Evolutionary conservation across 2,113 vertebrate genomes (phyloP).

Genomic region (Gnathonemus longibarbis): DNA sequence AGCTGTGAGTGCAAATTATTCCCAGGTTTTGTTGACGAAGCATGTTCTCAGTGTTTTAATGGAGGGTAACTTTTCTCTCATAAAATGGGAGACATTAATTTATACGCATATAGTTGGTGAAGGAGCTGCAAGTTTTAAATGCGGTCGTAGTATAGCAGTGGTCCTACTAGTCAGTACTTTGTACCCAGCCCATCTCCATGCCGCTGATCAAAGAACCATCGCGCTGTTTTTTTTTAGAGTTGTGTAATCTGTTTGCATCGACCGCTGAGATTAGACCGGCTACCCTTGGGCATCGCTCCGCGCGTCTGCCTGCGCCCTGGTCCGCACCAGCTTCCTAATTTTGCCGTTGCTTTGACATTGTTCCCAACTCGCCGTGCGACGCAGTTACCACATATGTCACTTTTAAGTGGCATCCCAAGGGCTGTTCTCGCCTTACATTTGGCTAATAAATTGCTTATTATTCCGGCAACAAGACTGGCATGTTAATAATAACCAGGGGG

Average conservation of each 20-base stretch:
- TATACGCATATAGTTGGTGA: neutral
- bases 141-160: neutral
- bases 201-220: neutral
- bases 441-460: neutral
- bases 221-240: neutral
- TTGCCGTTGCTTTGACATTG: neutral
- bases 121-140: neutral
- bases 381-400: neutral
- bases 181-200: neutral
- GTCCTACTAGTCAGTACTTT: neutral
- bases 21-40: neutral
- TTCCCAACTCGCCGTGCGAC: neutral
- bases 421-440: neutral
- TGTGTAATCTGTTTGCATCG: slow-evolving; percentile 8
- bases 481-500: neutral
- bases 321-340: neutral
- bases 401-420: slow-evolving; percentile 2
- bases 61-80: neutral
- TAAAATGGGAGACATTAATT: neutral
- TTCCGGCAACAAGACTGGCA: neutral
- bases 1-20: neutral
- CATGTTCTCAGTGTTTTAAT: neutral
- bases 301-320: neutral
- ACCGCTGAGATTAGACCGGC: neutral
- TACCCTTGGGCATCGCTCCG: neutral